Percentiles rank a stretch among this genome's conserved stretches.
phyloP scores from a whole-genome alignment of 2,888 invertebrate species.

The Orthosia gracilis region DNA sequence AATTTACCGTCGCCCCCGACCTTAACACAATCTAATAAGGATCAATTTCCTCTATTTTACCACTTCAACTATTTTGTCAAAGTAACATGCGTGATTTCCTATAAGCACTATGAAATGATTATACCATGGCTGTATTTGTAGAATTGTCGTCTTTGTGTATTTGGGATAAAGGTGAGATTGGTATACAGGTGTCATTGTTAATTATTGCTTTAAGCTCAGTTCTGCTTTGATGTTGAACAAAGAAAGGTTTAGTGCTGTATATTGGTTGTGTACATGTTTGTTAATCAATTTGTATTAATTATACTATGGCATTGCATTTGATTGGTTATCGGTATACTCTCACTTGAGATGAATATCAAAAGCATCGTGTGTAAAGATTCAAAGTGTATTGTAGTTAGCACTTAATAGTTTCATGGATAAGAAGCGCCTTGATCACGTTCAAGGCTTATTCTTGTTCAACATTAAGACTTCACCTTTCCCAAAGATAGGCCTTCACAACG shows the following conservation, averaged over 20 bases:
- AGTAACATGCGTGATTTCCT: slow-evolving; percentile 76
- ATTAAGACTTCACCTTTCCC: no score
- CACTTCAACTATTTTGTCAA: slow-evolving; percentile 53
- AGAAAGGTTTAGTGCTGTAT: slow-evolving; percentile 58
- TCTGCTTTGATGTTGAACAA: slow-evolving; percentile 66
- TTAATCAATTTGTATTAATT: slow-evolving; percentile 66
- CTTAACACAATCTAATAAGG: slow-evolving; percentile 48
- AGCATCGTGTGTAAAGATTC: not conserved
- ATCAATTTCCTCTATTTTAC: slow-evolving; percentile 37
- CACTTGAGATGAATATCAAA: slow-evolving; percentile 28
- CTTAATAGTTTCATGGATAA: not conserved
- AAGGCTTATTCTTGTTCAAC: no score
- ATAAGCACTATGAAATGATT: slow-evolving; percentile 71
- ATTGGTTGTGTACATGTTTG: slow-evolving; percentile 54
- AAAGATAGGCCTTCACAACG: no score
- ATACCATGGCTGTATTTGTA: slow-evolving; percentile 56
- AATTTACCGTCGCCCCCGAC: slow-evolving; percentile 47
- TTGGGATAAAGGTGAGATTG: slow-evolving; percentile 51
- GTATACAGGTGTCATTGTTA: slow-evolving; percentile 43
- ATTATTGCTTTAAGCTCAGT: slow-evolving; percentile 68
- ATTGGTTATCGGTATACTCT: slow-evolving; percentile 23
- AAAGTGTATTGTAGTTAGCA: not conserved
- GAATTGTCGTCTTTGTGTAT: slow-evolving; percentile 61
- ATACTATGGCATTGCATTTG: slow-evolving; percentile 44
- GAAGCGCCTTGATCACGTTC: not conserved